Conservation (phyloP, 1,140 invertebrate genomes). For the Phortica variegata region DNA sequence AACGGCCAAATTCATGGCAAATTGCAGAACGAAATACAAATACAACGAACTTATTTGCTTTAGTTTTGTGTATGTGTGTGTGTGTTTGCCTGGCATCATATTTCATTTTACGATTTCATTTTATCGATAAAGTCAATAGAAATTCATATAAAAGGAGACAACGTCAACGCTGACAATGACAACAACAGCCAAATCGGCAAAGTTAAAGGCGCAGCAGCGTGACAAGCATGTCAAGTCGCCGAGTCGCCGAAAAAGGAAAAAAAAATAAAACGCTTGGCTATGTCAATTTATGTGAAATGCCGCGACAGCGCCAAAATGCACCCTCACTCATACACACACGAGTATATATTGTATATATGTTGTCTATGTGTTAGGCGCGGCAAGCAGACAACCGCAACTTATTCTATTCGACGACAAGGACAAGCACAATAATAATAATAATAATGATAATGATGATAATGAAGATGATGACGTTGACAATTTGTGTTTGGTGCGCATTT, state of each 20-base stretch:
- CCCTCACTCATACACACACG: no score
- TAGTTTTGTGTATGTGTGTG: no score
- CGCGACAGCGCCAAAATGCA: no score
- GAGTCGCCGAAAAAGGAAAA: no score
- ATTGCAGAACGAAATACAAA: no score
- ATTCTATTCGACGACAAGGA: constrained; percentile 1
- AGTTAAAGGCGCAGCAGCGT: neutral
- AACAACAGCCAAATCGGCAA: no score
- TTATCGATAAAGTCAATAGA: no score
- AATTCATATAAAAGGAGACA: no score
- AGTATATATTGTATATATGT: no score
- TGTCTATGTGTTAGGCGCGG: constrained; percentile 1
- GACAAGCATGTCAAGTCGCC: constrained; percentile 18
- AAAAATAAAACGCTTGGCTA: constrained; percentile 29
- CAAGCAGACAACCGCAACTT: neutral
- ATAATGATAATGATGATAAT: neutral
- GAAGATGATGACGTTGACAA: constrained; percentile 15
- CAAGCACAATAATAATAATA: constrained; percentile 3
- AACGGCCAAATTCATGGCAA: no score
- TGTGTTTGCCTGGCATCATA: constrained; percentile 23
- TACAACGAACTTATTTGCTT: no score
- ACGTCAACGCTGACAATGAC: no score
- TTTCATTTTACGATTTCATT: constrained; percentile 43
- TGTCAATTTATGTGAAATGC: constrained; percentile 37
- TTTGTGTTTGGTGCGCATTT: constrained; percentile 8